Base-by-base conservation (phyloP, 2,797 vertebrate genomes). In the Karalla daura region DNA sequence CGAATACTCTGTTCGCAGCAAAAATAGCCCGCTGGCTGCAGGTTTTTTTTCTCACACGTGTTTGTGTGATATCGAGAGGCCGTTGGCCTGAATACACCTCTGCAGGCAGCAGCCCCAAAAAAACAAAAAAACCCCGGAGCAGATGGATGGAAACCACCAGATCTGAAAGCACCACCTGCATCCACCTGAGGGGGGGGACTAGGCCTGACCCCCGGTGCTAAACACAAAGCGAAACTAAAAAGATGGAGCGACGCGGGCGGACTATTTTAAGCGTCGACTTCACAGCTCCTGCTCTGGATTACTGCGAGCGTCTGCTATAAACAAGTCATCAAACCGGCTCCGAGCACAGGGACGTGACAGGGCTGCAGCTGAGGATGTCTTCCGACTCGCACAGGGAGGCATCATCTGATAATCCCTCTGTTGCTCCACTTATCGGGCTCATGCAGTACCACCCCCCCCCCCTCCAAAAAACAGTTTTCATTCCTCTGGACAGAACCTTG, bases 391-490 rank as follows among this genome's bases (percentile, higher is more conserved):
- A 27, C 43, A 21, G 41, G 5, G 43, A 27, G 46, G 65, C 62
- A 51, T 58, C 67, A 51, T 66, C 49, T 77, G 69, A 76, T 76
- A 73, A 79, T 86, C 78, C 78, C 78, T 72, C 43, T 63, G 74
- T 49, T 46, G 81, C 53, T 50, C 51, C 65, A 47, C 63, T 70
- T 44, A 62, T 82, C 74, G 27, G 43, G 37, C 74, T 76, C 40
- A 45, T 64, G 56, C 67, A 60, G 70, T 60, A 74, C 37, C 54
- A 52, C 50, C 28, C 36, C n/a, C 14, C 5, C 28, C 9, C 28
- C 9, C n/a, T n/a, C 37, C n/a, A n/a, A n/a, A n/a, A n/a, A n/a
- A n/a, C n/a, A n/a, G n/a, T n/a, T n/a, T 35, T 47, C 13, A 24
- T 6, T 50, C 47, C 27, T 51, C 20, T 2, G 5, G 43, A 56